These are phyloP conservation scores for Cristatella mucedo DNA, from an alignment of 2,888 invertebrate genomes.

Conservation along the genomic window DNA sequence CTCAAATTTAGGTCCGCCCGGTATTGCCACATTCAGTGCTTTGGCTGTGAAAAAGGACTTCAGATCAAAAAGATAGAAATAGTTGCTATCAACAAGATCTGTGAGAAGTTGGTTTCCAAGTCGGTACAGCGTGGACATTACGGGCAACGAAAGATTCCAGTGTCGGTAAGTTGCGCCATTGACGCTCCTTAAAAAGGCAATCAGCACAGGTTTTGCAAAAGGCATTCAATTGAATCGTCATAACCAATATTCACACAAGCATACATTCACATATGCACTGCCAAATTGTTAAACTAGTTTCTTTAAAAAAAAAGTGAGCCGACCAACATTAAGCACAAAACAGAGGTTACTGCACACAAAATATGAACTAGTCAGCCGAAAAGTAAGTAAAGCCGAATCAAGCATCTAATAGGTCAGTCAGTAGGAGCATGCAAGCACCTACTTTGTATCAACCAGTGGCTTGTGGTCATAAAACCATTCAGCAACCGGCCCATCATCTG, in stretches of 20 bases:
- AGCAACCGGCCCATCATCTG: conserved; percentile 57
- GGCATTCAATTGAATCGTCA: background rate
- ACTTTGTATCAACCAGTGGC: conserved; percentile 73
- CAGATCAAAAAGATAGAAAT: conserved; percentile 95
- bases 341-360: too few relatives aligned
- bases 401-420: too few relatives aligned
- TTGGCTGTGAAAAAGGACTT: conserved; percentile 99
- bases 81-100: conserved; percentile 93
- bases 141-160: conserved; percentile 87
- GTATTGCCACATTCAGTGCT: conserved; percentile 96
- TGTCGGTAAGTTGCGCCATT: conserved; percentile 92
- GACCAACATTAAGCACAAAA: too few relatives aligned
- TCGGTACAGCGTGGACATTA: conserved; percentile 92
- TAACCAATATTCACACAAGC: too few relatives aligned
- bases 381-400: too few relatives aligned
- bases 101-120: conserved; percentile 92
- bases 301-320: too few relatives aligned
- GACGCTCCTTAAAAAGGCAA: conserved; percentile 48
- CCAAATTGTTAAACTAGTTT: too few relatives aligned
- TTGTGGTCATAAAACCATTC: conserved; percentile 98
- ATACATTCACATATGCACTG: too few relatives aligned
- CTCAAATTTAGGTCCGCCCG: conserved; percentile 98
- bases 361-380: too few relatives aligned
- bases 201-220: conserved; percentile 1
- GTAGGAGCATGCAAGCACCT: conserved; percentile 13